Conservation (phyloP, 2,797 vertebrate genomes). For the Rachycentron canadum region DNA sequence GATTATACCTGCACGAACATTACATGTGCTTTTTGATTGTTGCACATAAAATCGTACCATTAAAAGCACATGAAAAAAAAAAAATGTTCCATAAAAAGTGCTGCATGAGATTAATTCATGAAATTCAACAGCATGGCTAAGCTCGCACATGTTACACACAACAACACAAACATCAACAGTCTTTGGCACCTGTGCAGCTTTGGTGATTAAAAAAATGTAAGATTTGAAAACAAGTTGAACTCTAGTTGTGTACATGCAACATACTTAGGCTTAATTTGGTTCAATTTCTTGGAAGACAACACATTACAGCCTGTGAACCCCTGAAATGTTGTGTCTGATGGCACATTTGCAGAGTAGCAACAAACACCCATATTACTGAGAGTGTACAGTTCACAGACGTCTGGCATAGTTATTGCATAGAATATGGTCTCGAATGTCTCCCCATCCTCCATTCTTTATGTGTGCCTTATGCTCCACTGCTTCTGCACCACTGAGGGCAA, state of each 20-base stretch:
- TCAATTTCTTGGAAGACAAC: conserved; percentile 36
- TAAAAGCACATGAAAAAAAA: conserved; percentile 16
- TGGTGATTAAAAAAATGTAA: conserved; percentile 48
- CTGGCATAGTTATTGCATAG: conserved; percentile 86
- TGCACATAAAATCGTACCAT: conserved; percentile 53
- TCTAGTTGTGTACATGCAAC: conserved; percentile 5
- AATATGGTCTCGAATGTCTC: conserved; percentile 85
- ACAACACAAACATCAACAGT: conserved; percentile 12
- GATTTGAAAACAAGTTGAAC: background rate
- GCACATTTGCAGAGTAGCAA: conserved; percentile 46
- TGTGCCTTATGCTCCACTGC: conserved; percentile 78
- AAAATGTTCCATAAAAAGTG: conserved; percentile 14
- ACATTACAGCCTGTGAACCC: conserved; percentile 25
- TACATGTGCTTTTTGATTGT: conserved; percentile 3
- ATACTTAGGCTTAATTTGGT: conserved; percentile 27
- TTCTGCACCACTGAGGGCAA: conserved; percentile 64
- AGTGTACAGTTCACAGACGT: conserved; percentile 71
- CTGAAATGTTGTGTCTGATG: conserved; percentile 52
- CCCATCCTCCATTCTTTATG: conserved; percentile 88
- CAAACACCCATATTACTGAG: background rate
- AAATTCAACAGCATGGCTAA: too few relatives aligned
- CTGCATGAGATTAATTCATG: background rate
- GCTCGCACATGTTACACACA: too few relatives aligned
- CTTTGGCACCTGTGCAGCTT: conserved; percentile 72
- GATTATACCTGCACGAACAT: background rate